These are phyloP conservation scores for Morpho deidamia DNA, from an alignment of 2,888 invertebrate genomes.

Conservation along the genomic window DNA sequence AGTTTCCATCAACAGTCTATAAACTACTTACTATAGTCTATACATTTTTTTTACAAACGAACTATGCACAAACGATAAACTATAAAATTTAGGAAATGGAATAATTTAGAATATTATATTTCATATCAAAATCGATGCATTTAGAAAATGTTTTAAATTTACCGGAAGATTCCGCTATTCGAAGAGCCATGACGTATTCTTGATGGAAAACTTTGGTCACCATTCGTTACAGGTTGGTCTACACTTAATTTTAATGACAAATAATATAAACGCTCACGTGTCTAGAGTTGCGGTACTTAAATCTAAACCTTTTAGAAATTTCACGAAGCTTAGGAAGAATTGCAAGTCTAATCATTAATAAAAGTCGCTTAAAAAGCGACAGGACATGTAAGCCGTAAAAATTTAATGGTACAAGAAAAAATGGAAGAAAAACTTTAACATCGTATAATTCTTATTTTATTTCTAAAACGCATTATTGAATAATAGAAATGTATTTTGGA, in stretches of 20 bases:
- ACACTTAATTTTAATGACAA: neutral
- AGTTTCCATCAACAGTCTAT: conserved; percentile 22
- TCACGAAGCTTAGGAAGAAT: too few species aligned
- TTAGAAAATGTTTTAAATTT: conserved; percentile 52
- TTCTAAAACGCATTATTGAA: too few species aligned
- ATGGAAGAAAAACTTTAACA: too few species aligned
- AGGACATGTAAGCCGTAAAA: too few species aligned
- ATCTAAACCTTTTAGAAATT: too few species aligned
- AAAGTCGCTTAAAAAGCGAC: too few species aligned
- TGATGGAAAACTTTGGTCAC: conserved; percentile 68
- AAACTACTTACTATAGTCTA: conserved; percentile 23
- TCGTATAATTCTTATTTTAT: too few species aligned
- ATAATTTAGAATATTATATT: conserved; percentile 63
- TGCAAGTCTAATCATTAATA: too few species aligned
- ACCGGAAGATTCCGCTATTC: conserved; percentile 41
- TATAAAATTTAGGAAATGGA: conserved; percentile 64
- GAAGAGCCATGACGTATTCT: conserved; percentile 40
- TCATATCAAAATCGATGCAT: conserved; percentile 59
- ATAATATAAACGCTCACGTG: neutral
- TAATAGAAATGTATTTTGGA: too few species aligned
- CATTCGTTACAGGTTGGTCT: conserved; percentile 52
- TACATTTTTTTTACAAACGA: conserved; percentile 66
- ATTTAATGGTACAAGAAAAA: too few species aligned
- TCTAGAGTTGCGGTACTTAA: neutral
- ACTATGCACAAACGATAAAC: conserved; percentile 58